Percentiles rank a stretch among this genome's conserved stretches.
phyloP scores from a whole-genome alignment of 2,113 vertebrate species.

The Sialia sialis region DNA sequence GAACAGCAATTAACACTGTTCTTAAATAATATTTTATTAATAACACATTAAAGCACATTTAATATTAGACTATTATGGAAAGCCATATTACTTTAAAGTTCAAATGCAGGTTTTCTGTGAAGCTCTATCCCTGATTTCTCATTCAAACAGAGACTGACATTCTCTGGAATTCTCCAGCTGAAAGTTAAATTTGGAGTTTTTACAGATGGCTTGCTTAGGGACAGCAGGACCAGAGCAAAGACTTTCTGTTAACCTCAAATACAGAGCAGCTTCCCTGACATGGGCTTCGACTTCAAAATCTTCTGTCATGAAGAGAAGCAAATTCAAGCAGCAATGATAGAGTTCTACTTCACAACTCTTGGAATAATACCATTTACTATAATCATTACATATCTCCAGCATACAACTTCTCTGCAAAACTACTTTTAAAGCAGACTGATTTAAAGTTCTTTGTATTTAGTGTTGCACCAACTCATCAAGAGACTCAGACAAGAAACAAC shows the following conservation, averaged over 20 bases:
- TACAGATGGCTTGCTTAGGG: not conserved
- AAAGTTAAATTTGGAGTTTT: not conserved
- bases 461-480: not conserved
- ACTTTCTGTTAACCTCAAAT: not conserved
- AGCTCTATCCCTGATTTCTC: not conserved
- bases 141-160: not conserved
- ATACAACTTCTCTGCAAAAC: not conserved
- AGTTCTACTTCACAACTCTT: not conserved
- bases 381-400: not conserved
- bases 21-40: not conserved
- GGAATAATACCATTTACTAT: not conserved
- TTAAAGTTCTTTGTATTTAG: not conserved
- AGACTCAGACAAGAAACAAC: not conserved
- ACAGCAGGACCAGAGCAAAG: not conserved
- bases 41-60: not conserved
- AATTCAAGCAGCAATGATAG: not conserved
- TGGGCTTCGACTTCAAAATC: not conserved
- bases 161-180: not conserved
- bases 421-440: not conserved
- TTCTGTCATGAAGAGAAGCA: not conserved
- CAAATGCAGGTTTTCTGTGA: not conserved
- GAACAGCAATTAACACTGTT: not conserved
- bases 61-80: not conserved
- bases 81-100: not conserved
- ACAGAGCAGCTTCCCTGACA: not conserved